Evolutionary conservation across 2,888 invertebrate genomes (phyloP).

Genomic region (Nezara viridula): DNA sequence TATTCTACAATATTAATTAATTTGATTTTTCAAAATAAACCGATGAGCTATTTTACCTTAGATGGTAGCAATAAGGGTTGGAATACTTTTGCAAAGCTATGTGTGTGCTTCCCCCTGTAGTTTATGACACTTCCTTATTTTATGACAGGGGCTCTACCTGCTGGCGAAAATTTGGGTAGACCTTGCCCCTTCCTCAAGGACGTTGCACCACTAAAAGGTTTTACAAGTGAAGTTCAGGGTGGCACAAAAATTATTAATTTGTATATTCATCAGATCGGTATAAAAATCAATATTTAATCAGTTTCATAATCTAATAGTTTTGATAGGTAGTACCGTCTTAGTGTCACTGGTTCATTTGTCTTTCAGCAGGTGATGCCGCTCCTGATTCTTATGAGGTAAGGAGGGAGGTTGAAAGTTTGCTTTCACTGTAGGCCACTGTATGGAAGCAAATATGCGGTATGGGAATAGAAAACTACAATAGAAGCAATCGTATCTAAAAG

Average conservation of each 20-base stretch:
- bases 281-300: not conserved
- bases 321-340: not conserved
- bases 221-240: not conserved
- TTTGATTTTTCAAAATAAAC: too few relatives aligned
- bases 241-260: too few relatives aligned
- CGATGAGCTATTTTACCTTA: too few relatives aligned
- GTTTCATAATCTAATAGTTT: not conserved
- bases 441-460: not conserved
- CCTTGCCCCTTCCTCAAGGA: not conserved
- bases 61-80: too few relatives aligned
- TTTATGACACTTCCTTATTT: too few relatives aligned
- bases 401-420: slow-evolving; percentile 37
- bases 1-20: too few relatives aligned
- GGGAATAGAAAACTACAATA: not conserved
- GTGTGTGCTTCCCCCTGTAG: too few relatives aligned
- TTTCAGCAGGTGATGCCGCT: not conserved
- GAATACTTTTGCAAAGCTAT: too few relatives aligned
- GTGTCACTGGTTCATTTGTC: slow-evolving; percentile 9
- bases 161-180: not conserved
- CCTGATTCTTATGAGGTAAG: not conserved
- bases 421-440: slow-evolving; percentile 10
- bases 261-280: not conserved
- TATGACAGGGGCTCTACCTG: not conserved
- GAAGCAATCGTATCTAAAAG: not conserved
- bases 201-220: not conserved